phyloP scores from a whole-genome alignment of 2,888 invertebrate species.

The Ceramica pisi region DNA sequence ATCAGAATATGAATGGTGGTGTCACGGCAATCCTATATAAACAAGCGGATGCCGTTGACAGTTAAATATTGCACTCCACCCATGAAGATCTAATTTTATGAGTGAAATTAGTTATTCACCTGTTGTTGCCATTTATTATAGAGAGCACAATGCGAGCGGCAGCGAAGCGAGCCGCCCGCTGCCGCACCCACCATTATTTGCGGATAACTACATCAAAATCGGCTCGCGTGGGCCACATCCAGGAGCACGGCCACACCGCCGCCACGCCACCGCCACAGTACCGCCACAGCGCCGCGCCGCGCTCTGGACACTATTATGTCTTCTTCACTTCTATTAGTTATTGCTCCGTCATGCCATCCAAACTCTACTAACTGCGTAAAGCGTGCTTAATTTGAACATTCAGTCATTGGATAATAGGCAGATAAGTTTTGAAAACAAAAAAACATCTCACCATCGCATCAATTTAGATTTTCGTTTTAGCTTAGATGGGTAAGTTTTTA shows the following conservation, averaged over 20 bases:
- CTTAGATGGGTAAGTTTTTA: slow-evolving; percentile 84
- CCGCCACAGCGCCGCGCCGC: slow-evolving; percentile 21
- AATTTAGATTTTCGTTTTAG: slow-evolving; percentile 78
- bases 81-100: slow-evolving; percentile 89
- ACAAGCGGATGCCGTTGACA: slow-evolving; percentile 85
- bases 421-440: slow-evolving; percentile 80
- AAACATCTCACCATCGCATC: slow-evolving; percentile 77
- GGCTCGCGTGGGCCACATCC: slow-evolving; percentile 49
- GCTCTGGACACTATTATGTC: slow-evolving; percentile 50
- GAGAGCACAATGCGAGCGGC: slow-evolving; percentile 85
- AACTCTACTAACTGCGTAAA: slow-evolving; percentile 77
- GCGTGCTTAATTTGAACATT: slow-evolving; percentile 82
- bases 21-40: slow-evolving; percentile 77
- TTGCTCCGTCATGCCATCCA: slow-evolving; percentile 73
- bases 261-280: slow-evolving; percentile 18
- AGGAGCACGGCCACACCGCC: slow-evolving; percentile 30
- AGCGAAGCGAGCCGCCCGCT: slow-evolving; percentile 77
- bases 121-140: slow-evolving; percentile 90
- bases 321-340: slow-evolving; percentile 59
- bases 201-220: slow-evolving; percentile 80
- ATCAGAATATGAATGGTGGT: slow-evolving; percentile 74
- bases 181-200: slow-evolving; percentile 86
- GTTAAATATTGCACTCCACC: slow-evolving; percentile 89
- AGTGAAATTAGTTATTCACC: slow-evolving; percentile 91
- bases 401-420: slow-evolving; percentile 79